phyloP scores from a whole-genome alignment of 1,140 invertebrate species.

The Euschistus heros region DNA sequence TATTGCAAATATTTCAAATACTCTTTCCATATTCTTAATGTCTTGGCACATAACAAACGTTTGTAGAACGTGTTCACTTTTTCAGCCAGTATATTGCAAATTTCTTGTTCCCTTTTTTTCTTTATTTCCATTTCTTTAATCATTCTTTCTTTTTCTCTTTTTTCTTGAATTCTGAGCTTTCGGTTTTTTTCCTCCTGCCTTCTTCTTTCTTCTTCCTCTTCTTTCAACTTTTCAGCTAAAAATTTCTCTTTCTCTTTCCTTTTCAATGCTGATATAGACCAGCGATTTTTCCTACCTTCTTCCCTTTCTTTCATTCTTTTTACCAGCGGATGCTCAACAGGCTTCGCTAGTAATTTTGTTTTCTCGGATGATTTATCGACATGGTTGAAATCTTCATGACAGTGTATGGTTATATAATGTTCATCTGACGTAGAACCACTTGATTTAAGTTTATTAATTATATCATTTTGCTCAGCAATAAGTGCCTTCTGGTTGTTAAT shows the following conservation, averaged over 20 bases:
- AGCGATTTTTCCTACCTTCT: neutral
- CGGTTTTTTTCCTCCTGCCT: neutral
- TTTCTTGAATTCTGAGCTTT: neutral
- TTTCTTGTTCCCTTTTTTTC: neutral
- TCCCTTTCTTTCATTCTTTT: conserved; percentile 5
- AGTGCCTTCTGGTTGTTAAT: conserved; percentile 2
- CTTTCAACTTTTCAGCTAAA: neutral
- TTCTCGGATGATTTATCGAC: too few species aligned
- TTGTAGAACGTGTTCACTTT: too few species aligned
- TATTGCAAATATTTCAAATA: too few species aligned
- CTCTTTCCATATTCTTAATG: too few species aligned
- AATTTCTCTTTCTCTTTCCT: conserved; percentile 5
- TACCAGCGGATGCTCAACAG: neutral
- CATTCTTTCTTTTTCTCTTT: neutral
- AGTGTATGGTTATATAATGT: too few species aligned
- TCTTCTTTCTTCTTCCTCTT: neutral
- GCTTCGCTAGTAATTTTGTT: neutral
- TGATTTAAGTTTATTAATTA: neutral
- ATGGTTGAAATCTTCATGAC: too few species aligned
- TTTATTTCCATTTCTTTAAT: neutral
- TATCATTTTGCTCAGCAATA: neutral
- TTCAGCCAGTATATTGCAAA: neutral
- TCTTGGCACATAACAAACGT: too few species aligned
- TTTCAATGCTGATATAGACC: neutral
- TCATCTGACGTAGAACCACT: too few species aligned